Conservation (phyloP, 2,113 vertebrate species). For the Podarcis cretensis region DNA sequence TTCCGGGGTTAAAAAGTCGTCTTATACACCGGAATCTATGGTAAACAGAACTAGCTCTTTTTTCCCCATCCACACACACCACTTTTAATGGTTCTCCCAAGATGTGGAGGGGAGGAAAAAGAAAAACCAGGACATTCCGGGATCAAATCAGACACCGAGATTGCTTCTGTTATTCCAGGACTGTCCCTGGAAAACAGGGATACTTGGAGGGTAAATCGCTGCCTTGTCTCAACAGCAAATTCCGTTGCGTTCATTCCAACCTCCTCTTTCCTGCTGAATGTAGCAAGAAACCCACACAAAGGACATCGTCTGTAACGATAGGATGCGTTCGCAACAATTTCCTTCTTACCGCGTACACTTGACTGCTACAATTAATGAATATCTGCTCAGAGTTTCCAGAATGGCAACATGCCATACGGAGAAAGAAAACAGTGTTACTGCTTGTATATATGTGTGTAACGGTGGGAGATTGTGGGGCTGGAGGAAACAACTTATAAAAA, state of each 20-base stretch:
- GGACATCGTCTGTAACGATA: not conserved
- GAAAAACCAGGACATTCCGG: too few relatives aligned
- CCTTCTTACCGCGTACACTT: not conserved
- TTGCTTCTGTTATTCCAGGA: too few relatives aligned
- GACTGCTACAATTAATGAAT: not conserved
- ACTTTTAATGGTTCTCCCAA: too few relatives aligned
- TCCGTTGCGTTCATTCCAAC: not conserved
- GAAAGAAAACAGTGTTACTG: not conserved
- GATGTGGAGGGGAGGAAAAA: too few relatives aligned
- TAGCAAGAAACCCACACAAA: not conserved
- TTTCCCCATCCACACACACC: too few relatives aligned
- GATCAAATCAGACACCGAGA: too few relatives aligned
- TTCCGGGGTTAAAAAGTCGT: too few relatives aligned
- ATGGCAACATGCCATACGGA: not conserved
- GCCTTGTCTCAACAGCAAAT: not conserved
- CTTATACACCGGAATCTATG: too few relatives aligned
- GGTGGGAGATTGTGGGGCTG: too few relatives aligned
- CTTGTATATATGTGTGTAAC: not conserved
- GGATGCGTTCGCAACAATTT: not conserved
- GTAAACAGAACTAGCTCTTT: too few relatives aligned
- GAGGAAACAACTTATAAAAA: constrained; percentile 26
- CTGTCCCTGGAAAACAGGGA: too few relatives aligned
- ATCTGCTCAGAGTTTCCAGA: not conserved
- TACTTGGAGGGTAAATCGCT: too few relatives aligned
- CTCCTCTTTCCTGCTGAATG: not conserved